Conservation (phyloP, 2,113 vertebrate genomes). For the Chlorodrepanis virens region DNA sequence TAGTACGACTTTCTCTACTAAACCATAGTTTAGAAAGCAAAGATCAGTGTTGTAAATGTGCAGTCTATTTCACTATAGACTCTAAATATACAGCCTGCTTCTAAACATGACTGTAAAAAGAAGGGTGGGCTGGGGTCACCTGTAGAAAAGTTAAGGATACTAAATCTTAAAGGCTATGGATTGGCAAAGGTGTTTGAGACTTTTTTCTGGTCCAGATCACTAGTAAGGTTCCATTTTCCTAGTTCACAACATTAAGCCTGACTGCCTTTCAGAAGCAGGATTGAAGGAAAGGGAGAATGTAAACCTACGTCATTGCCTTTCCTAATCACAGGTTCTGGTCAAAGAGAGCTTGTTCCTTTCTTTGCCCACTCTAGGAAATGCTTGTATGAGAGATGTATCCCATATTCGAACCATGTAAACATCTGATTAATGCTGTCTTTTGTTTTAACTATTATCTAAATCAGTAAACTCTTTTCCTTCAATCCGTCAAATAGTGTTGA, state of each 20-base stretch:
- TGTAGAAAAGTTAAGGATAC: background rate
- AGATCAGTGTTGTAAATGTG: background rate
- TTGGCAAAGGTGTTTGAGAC: background rate
- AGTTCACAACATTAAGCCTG: background rate
- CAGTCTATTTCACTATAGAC: background rate
- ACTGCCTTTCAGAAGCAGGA: background rate
- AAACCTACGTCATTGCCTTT: background rate
- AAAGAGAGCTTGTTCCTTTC: background rate
- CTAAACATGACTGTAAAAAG: background rate
- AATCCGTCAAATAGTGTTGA: background rate
- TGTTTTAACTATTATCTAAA: constrained; percentile 38
- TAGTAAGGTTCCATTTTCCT: background rate
- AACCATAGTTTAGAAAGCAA: background rate
- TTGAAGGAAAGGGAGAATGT: background rate
- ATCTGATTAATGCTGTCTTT: constrained; percentile 19
- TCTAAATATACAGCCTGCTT: background rate
- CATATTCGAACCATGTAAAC: background rate
- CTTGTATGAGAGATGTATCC: background rate
- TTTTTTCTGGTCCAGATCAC: background rate
- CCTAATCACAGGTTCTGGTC: background rate
- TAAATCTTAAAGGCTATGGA: background rate
- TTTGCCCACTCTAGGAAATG: background rate
- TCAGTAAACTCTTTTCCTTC: background rate
- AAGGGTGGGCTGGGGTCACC: background rate
- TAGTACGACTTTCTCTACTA: background rate